Evolutionary conservation across 2,888 invertebrate species (phyloP).

Genomic region (Xylocampa areola): DNA sequence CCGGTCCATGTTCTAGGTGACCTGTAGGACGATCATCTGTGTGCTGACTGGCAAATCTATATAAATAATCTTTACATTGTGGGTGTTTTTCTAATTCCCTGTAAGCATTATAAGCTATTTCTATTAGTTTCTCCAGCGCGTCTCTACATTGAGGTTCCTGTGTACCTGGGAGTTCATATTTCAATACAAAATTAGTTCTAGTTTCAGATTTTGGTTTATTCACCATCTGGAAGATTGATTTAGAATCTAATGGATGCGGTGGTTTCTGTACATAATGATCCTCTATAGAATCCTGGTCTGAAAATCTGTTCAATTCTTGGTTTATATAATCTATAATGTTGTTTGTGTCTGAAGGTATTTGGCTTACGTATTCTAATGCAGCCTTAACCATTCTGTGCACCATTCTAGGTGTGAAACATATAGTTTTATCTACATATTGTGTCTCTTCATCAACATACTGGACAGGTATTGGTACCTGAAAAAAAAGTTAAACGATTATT

Average conservation of each 20-base stretch:
- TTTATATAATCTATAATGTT: conserved; percentile 29
- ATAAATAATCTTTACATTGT: conserved; percentile 47
- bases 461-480: conserved; percentile 19
- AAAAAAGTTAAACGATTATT: too few relatives aligned
- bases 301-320: conserved; percentile 29
- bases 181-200: conserved; percentile 54
- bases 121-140: conserved; percentile 58
- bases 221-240: conserved; percentile 26
- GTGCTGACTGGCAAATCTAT: conserved; percentile 29
- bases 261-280: conserved; percentile 16
- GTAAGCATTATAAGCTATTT: conserved; percentile 60
- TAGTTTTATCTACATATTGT: conserved; percentile 22
- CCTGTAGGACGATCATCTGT: conserved; percentile 32
- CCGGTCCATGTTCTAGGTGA: conserved; percentile 14
- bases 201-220: conserved; percentile 19
- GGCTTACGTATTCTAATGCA: conserved; percentile 38
- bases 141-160: conserved; percentile 59
- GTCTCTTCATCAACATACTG: conserved; percentile 14
- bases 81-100: conserved; percentile 51
- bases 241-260: conserved; percentile 40
- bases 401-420: conserved; percentile 41
- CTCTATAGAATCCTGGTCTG: conserved; percentile 5
- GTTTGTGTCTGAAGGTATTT: conserved; percentile 32
- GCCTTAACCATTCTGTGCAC: conserved; percentile 35
- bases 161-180: conserved; percentile 58